These are phyloP conservation scores for Catajapyx aquilonaris DNA, from an alignment of 1,140 invertebrate species.

Conservation along the genomic window DNA sequence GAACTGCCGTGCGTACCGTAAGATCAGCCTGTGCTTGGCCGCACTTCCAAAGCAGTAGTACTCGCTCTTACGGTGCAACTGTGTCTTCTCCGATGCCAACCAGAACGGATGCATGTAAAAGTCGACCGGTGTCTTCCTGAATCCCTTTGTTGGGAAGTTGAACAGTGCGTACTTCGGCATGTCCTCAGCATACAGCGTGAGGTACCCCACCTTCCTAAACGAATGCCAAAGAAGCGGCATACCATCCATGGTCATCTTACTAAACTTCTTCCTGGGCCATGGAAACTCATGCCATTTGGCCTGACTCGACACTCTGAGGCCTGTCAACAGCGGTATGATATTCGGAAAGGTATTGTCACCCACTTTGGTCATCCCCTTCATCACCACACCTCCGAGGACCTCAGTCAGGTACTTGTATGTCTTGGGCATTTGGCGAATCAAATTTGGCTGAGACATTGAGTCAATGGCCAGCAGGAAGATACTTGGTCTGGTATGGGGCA, in stretches of 20 bases:
- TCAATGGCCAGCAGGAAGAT: constrained; percentile 32
- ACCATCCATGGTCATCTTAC: too few species aligned
- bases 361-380: constrained; percentile 22
- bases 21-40: constrained; percentile 26
- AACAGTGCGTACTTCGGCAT: constrained; percentile 19
- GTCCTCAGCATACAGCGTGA: constrained; percentile 23
- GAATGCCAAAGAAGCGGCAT: too few species aligned
- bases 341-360: too few species aligned
- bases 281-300: too few species aligned
- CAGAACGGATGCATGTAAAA: constrained; percentile 24
- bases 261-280: too few species aligned
- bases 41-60: constrained; percentile 25
- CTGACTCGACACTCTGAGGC: too few species aligned
- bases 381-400: constrained; percentile 18
- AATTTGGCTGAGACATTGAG: constrained; percentile 32
- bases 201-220: constrained; percentile 17
- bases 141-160: constrained; percentile 21
- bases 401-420: constrained; percentile 23
- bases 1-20: constrained; percentile 30
- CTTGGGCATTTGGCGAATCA: constrained; percentile 28
- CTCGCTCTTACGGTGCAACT: constrained; percentile 12
- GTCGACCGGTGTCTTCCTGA: constrained; percentile 21
- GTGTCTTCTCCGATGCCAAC: constrained; percentile 14
- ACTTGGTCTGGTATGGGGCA: too few species aligned
- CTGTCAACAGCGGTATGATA: constrained; percentile 21